Evolutionary conservation across 2,113 vertebrate species (phyloP), one percentile per base, ranked within the genome.

Genomic region (Phyllostomus hastatus): DNA sequence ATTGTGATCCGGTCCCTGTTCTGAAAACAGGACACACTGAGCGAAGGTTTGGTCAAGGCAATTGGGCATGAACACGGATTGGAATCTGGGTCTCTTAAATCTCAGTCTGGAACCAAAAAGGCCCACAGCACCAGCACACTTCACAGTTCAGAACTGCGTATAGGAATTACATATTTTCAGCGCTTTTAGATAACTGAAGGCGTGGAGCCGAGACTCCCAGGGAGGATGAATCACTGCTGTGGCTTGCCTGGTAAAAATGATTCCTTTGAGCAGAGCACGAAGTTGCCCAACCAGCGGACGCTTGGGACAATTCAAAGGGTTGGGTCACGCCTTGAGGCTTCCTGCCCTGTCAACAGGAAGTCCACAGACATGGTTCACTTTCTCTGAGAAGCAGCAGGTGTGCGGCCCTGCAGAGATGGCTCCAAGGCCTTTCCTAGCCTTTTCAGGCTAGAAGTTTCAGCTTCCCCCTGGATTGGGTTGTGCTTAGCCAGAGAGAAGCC

Each of bases 311-410:
- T 57, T 76, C 70, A 46, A 15, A 46, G 59, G 61, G 22, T 12
- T 5, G 46, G 22, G 81, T 46, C 38, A 46, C 81, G 5, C 5
- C 67, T 59, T 67, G 4, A 67, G 28, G 43, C 76, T 96, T 95
- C 92, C 96, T 81, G 75, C 38, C 52, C 67, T 1, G 31, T 78
- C 84, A 41, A 80, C 75, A 84, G 95, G 70, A 95, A 96, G 69
- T 59, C 41, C 87, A 43, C 14, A 16, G 19, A 24, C 4, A 19
- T 15, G 19, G 50, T 6, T 52, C 17, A 10, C 5, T 38, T 50
- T 76, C 76, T 28, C 33, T 2, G 38, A 26, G 50, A 50, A 38
- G 38, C 67, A 78, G 88, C 73, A 93, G 93, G 84, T 94, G 64
- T 41, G 41, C 28, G 59, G 48, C 11, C 35, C 26, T 11, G n/a